phyloP scores from a whole-genome alignment of 1,140 invertebrate genomes.

The Meteorus sp. region DNA sequence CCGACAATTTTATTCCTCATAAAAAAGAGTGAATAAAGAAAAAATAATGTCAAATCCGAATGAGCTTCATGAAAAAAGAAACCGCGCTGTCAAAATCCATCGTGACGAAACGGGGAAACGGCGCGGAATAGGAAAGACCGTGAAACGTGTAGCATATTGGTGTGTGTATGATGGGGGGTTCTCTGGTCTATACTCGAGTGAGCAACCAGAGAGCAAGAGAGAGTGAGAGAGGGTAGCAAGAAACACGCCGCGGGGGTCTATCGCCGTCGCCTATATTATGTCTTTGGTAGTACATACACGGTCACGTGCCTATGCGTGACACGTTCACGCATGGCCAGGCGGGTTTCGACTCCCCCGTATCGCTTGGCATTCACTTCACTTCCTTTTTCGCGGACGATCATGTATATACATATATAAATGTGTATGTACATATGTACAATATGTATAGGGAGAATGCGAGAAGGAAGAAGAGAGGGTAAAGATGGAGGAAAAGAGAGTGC shows the following conservation, averaged over 20 bases:
- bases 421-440: too few species aligned
- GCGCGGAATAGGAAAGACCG: background rate
- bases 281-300: slow-evolving; percentile 47
- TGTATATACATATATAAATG: too few species aligned
- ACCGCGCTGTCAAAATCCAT: slow-evolving; percentile 2
- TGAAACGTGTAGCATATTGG: slow-evolving; percentile 22
- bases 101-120: background rate
- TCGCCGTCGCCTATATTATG: slow-evolving; percentile 44
- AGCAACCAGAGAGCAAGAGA: too few species aligned
- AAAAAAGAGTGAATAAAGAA: background rate
- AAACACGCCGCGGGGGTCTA: slow-evolving; percentile 30
- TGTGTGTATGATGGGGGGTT: background rate
- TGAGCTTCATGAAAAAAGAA: background rate
- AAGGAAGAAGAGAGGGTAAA: too few species aligned
- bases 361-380: slow-evolving; percentile 39
- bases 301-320: slow-evolving; percentile 59
- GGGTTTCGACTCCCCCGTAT: slow-evolving; percentile 39
- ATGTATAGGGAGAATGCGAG: too few species aligned
- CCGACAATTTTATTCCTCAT: too few species aligned
- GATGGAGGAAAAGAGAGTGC: too few species aligned
- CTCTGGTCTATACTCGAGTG: background rate
- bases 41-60: too few species aligned
- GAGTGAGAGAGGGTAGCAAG: slow-evolving; percentile 2
- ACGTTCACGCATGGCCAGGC: slow-evolving; percentile 53
- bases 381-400: slow-evolving; percentile 11